Evolutionary conservation across 1,140 invertebrate genomes (phyloP).

Genomic region (Brevipalpus yothersi): DNA sequence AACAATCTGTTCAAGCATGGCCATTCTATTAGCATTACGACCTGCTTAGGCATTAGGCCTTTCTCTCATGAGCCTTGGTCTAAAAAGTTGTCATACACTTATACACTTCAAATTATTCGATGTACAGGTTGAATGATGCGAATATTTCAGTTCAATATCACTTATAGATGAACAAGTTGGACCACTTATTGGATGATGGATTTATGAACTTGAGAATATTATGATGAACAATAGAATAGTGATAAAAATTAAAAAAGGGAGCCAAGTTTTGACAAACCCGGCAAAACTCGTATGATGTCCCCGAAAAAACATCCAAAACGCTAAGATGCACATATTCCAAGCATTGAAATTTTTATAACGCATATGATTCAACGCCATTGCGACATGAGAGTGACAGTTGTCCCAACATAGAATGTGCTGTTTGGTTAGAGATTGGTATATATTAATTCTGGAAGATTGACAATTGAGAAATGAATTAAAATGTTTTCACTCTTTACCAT

Average conservation of each 20-base stretch:
- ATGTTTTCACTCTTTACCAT: conserved; percentile 24
- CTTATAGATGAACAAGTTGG: too few relatives aligned
- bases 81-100: too few relatives aligned
- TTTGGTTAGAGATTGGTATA: conserved; percentile 15
- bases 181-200: too few relatives aligned
- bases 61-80: too few relatives aligned
- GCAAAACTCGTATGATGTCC: conserved; percentile 56
- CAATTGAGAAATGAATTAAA: conserved; percentile 23
- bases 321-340: conserved; percentile 86
- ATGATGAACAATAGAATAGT: conserved; percentile 16
- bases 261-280: conserved; percentile 61
- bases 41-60: too few relatives aligned
- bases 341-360: conserved; percentile 42
- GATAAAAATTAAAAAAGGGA: conserved; percentile 46
- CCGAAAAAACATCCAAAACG: conserved; percentile 44
- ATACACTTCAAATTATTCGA: too few relatives aligned
- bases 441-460: neutral
- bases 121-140: too few relatives aligned
- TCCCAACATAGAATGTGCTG: conserved; percentile 89
- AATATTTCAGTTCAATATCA: too few relatives aligned
- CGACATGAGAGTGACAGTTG: conserved; percentile 96
- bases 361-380: conserved; percentile 80
- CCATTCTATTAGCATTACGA: too few relatives aligned
- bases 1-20: too few relatives aligned
- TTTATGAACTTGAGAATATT: too few relatives aligned